Percentiles rank a stretch among this genome's conserved stretches.
Evolutionary conservation across 2,113 vertebrate species (phyloP).

Genomic region (Odontophorus gujanensis): DNA sequence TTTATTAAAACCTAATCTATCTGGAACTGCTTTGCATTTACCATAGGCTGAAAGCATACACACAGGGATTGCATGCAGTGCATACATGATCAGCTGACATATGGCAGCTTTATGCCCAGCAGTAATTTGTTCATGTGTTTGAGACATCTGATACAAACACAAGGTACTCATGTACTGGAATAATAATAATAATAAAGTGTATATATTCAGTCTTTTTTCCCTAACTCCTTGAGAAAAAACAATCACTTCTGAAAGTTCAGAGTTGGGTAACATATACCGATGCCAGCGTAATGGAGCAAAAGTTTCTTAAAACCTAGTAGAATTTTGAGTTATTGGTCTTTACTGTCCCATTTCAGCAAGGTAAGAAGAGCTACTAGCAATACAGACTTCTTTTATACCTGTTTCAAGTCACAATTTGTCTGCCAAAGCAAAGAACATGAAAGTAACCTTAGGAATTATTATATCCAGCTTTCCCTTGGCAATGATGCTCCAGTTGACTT

Average conservation of each 20-base stretch:
- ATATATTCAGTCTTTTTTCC: not conserved
- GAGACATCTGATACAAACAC: not conserved
- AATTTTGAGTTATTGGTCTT: slow-evolving; percentile 6
- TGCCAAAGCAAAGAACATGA: not conserved
- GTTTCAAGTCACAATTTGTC: not conserved
- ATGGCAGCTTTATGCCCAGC: not conserved
- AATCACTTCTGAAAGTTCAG: not conserved
- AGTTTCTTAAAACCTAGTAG: not conserved
- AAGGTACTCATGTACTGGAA: not conserved
- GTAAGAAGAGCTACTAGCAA: not conserved
- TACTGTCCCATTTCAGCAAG: not conserved
- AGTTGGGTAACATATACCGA: not conserved
- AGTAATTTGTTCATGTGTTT: not conserved
- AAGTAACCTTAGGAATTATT: not conserved
- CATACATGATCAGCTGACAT: not conserved
- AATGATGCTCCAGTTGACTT: not conserved
- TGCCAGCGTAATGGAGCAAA: not conserved
- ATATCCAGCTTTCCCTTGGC: not conserved
- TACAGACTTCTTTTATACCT: not conserved
- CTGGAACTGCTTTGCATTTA: not conserved
- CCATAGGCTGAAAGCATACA: not conserved
- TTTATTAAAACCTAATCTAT: not conserved
- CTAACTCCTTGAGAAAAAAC: not conserved
- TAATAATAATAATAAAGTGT: not conserved
- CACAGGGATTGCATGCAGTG: not conserved